Percentiles rank a stretch among this genome's conserved stretches.
phyloP scores from a whole-genome alignment of 2,113 vertebrate species.

The Nestor notabilis region DNA sequence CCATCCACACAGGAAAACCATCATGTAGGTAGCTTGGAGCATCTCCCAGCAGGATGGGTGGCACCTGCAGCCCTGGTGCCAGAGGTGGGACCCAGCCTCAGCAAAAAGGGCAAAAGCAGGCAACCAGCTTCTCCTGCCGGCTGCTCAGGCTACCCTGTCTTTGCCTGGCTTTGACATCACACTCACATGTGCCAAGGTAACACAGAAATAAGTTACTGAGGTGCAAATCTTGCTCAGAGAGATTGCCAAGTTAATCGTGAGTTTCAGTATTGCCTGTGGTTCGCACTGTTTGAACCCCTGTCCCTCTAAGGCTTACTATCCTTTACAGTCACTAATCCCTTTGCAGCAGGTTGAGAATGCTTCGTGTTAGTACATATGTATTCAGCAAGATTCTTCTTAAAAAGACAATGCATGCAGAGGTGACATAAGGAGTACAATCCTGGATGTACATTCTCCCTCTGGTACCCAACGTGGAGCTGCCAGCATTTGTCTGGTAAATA shows the following conservation, averaged over 20 bases:
- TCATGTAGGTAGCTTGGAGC: rapidly evolving
- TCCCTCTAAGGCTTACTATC: not conserved
- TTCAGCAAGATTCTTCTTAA: not conserved
- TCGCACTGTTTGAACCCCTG: not conserved
- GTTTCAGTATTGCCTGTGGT: not conserved
- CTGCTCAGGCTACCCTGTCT: rapidly evolving
- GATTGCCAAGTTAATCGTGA: not conserved
- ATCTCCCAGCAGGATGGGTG: rapidly evolving
- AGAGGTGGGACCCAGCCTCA: rapidly evolving
- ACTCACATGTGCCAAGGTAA: not conserved
- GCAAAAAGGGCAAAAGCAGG: rapidly evolving
- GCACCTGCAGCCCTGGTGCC: rapidly evolving
- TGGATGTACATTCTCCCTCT: not conserved
- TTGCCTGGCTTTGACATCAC: not conserved
- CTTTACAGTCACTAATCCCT: not conserved
- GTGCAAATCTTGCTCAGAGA: not conserved
- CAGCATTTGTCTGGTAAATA: conserved; percentile 8
- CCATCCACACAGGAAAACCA: rapidly evolving
- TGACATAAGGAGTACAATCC: not conserved
- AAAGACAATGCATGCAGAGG: not conserved
- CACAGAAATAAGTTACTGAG: not conserved
- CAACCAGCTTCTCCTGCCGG: not conserved
- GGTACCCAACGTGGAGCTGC: not conserved
- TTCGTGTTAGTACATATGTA: rapidly evolving
- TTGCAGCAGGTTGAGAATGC: not conserved